These are phyloP conservation scores for Araneus ventricosus DNA, from an alignment of 1,140 invertebrate species.

Conservation along the genomic window DNA sequence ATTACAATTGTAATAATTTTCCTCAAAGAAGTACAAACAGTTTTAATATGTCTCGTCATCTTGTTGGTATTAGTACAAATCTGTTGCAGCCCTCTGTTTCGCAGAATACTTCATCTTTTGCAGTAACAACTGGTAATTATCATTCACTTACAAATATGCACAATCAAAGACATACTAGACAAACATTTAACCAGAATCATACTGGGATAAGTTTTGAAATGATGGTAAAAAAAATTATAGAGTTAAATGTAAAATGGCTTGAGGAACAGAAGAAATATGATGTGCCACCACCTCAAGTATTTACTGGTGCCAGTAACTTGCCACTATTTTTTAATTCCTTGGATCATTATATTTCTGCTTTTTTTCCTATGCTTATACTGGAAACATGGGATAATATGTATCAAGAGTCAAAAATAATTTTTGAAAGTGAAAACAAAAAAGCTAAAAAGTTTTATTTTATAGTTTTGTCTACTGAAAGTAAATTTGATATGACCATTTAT, in stretches of 20 bases:
- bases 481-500: slow-evolving; percentile 68
- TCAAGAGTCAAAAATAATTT: slow-evolving; percentile 20
- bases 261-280: not conserved
- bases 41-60: not conserved
- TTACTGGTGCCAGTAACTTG: not conserved
- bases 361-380: slow-evolving; percentile 42
- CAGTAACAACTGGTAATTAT: not conserved
- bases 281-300: slow-evolving; percentile 47
- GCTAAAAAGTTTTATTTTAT: slow-evolving; percentile 61
- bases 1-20: too few species aligned
- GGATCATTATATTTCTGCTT: not conserved
- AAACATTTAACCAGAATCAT: not conserved
- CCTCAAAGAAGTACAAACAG: not conserved
- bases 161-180: not conserved
- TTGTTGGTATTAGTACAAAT: not conserved
- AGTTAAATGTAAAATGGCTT: slow-evolving; percentile 58
- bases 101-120: not conserved
- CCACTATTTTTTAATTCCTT: slow-evolving; percentile 45
- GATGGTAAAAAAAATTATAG: slow-evolving; percentile 34
- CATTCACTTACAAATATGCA: not conserved
- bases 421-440: not conserved
- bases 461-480: not conserved
- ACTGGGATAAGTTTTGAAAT: not conserved
- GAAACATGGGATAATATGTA: slow-evolving; percentile 64
- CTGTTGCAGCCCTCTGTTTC: too few species aligned